These are phyloP conservation scores for Hemitrygon akajei DNA, from an alignment of 2,797 vertebrate genomes.

Conservation along the genomic window DNA sequence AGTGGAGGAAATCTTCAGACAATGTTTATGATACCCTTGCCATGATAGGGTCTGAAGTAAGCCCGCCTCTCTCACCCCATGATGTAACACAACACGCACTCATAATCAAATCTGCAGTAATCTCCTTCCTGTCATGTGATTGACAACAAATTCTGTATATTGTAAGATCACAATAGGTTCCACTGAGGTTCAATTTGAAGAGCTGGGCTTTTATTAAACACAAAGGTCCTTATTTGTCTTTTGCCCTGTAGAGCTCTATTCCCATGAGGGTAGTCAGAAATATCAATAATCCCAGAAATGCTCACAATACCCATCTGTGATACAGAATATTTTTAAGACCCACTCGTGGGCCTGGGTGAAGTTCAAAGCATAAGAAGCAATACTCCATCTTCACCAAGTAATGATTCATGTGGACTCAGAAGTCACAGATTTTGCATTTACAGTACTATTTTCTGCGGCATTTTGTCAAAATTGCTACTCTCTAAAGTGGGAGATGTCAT, in stretches of 20 bases:
- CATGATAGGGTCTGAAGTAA: not conserved
- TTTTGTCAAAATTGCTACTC: not conserved
- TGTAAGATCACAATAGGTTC: not conserved
- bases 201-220: conserved; percentile 2
- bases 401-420: not conserved
- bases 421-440: not conserved
- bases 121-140: not conserved
- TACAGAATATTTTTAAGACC: not conserved
- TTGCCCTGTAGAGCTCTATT: not conserved
- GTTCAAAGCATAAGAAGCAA: not conserved
- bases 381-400: not conserved
- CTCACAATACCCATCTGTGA: conserved; percentile 1
- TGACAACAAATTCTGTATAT: not conserved
- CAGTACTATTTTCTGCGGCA: not conserved
- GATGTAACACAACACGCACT: not conserved
- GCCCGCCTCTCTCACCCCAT: not conserved
- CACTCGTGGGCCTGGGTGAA: not conserved
- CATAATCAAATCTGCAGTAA: not conserved
- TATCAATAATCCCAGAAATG: conserved; percentile 9
- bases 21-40: not conserved
- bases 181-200: conserved; percentile 6
- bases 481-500: not conserved
- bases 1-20: not conserved
- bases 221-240: not conserved
- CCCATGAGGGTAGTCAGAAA: conserved; percentile 1